Base-by-base conservation (phyloP, 2,797 vertebrate species). In the Varecia variegata region DNA sequence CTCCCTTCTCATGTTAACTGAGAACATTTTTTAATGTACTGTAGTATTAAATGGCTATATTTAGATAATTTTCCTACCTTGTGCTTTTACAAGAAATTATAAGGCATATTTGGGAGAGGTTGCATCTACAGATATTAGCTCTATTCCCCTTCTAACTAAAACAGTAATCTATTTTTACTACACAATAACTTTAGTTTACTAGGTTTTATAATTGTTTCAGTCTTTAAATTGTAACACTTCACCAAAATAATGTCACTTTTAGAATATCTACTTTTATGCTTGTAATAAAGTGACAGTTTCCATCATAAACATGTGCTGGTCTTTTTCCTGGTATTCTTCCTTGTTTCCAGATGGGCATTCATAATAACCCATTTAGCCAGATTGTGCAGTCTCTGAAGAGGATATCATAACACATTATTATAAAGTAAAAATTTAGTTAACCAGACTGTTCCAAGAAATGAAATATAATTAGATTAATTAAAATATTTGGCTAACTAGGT, bases 381-480 rank as follows among this genome's bases (percentile, higher is more conserved):
- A 62, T 54, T 43, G 40, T 82, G 43, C 11, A 35, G 38, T 74
- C 74, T 92, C 35, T 88, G 65, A 82, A 91, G 94, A 96, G 45
- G 32, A 52, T 90, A 58, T 67, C 6, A 17, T 84, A 76, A 50
- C 68, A 89, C 23, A 77, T 60, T 87, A 54, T 74, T 74, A 38
- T 67, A 83, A 76, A 86, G 56, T 96, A 67, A 95, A 96, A 60
- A 23, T 95, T 0, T 70, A 47, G 76, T 73, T 95, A 94, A 40
- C 3, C 12, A 83, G 52, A 52, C 35, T 54, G 13, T 43, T 50
- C 25, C 21, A 80, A 91, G 56, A 90, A 86, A 67, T 96, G 35
- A 3, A 87, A 54, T 93, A 1, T 90, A 85, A 62, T 74, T 94
- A 82, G 65, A 7, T 80, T 86, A 83, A 93, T 96, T 85, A 91